These are phyloP conservation scores for Perdita meconis DNA, from an alignment of 2,888 invertebrate species.

Conservation along the genomic window DNA sequence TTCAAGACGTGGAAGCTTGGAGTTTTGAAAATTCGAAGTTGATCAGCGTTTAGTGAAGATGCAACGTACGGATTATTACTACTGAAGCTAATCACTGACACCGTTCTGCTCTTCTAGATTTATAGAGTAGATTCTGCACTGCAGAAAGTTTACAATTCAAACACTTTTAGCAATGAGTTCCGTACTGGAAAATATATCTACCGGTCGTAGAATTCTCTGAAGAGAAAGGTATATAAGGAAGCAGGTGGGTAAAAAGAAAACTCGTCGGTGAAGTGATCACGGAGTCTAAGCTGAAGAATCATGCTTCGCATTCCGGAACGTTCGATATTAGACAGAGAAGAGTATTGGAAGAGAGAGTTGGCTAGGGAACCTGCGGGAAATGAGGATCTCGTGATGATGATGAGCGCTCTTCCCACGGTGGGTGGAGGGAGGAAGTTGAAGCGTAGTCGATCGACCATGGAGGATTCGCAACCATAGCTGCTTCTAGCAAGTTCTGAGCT, in stretches of 20 bases:
- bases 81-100: no score
- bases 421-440: constrained; percentile 16
- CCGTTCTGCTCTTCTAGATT: no score
- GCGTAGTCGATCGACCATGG: constrained; percentile 26
- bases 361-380: constrained; percentile 26
- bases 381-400: constrained; percentile 27
- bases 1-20: neutral
- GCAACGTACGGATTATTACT: no score
- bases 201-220: neutral
- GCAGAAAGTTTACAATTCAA: no score
- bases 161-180: no score
- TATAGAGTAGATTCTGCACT: no score
- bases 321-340: constrained; percentile 24
- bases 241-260: neutral
- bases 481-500: constrained; percentile 27
- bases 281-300: neutral
- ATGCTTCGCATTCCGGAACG: neutral
- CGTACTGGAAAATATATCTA: no score
- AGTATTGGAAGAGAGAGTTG: constrained; percentile 16
- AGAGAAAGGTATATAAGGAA: no score
- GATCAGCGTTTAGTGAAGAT: no score
- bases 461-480: constrained; percentile 30
- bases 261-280: neutral
- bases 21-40: no score
- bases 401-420: constrained; percentile 15